Evolutionary conservation across 2,797 vertebrate species (phyloP).

Genomic region (Podargus strigoides): DNA sequence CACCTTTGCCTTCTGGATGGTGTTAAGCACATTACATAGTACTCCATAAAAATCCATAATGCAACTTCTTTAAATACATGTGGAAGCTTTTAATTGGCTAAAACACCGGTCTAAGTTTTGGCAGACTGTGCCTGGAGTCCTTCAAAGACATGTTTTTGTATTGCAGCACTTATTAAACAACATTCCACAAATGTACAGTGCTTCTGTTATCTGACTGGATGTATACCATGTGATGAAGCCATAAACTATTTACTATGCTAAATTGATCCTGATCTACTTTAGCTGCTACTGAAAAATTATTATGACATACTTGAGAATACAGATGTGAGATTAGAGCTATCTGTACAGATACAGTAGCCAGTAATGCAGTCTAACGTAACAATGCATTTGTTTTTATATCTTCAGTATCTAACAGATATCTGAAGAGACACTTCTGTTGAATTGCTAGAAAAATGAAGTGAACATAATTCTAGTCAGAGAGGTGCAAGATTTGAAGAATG

Average conservation of each 20-base stretch:
- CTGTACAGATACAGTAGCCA: neutral
- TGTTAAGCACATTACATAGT: neutral
- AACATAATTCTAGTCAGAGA: neutral
- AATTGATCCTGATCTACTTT: neutral
- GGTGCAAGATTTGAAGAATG: neutral
- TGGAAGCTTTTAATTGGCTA: neutral
- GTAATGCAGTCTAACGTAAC: neutral
- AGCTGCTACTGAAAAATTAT: neutral
- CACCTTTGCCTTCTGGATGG: neutral
- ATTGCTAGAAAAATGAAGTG: neutral
- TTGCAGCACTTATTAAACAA: neutral
- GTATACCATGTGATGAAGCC: neutral
- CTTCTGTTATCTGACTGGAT: neutral
- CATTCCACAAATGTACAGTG: neutral
- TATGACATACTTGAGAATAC: neutral
- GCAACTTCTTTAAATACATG: neutral
- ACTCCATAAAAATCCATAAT: neutral
- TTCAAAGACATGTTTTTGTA: neutral
- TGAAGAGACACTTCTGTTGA: neutral
- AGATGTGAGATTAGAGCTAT: neutral
- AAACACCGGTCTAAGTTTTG: neutral
- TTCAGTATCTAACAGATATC: neutral
- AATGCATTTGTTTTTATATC: neutral
- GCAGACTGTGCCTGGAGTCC: neutral
- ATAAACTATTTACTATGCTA: neutral